Evolutionary conservation across 1,140 invertebrate genomes (phyloP).

Genomic region (Ostrea denselamellosa): DNA sequence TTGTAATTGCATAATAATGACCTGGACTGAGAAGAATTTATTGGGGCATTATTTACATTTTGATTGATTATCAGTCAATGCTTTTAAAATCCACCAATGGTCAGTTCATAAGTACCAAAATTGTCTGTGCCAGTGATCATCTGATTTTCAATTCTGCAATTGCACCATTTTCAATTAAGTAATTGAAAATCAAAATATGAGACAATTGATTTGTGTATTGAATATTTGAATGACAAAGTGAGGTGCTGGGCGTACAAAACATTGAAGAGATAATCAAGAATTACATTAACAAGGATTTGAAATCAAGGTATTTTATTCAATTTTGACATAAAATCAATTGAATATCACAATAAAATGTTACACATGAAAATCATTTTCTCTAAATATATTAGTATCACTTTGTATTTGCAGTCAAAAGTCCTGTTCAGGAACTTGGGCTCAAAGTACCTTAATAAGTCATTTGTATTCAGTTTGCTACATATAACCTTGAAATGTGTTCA

Average conservation of each 20-base stretch:
- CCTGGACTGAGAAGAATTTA: neutral
- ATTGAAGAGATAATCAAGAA: neutral
- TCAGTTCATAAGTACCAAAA: neutral
- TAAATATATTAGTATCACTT: neutral
- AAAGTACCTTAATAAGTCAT: too few species aligned
- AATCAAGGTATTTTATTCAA: conserved; percentile 6
- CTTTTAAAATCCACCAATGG: neutral
- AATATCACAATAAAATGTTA: too few species aligned
- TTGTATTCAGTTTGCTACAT: neutral
- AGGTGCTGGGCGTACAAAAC: neutral
- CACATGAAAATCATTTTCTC: neutral
- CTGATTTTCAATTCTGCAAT: neutral
- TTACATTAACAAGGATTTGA: neutral
- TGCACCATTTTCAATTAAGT: neutral
- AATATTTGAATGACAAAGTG: neutral
- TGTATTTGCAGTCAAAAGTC: neutral
- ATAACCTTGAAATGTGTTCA: neutral
- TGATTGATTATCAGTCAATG: neutral
- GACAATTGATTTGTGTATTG: neutral
- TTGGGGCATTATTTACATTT: neutral
- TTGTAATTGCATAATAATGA: neutral
- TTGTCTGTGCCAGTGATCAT: neutral
- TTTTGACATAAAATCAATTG: neutral
- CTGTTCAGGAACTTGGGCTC: neutral
- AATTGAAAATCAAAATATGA: neutral